A percentile compares a stretch with the other conserved stretches of the same genome.
phyloP scores from a whole-genome alignment of 2,888 invertebrate genomes.

The Dryobota labecula region DNA sequence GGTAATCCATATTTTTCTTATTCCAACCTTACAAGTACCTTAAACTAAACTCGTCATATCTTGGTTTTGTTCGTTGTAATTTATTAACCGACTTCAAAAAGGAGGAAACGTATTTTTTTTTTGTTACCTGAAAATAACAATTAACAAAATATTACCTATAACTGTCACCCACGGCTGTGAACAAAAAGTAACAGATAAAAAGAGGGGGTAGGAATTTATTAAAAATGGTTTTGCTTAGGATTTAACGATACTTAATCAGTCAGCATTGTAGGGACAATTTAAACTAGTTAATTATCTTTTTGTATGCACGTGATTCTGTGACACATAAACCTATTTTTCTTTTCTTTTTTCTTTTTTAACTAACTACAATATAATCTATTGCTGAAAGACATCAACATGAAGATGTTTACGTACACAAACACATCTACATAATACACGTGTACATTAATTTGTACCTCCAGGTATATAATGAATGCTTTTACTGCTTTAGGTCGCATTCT shows the following conservation, averaged over 20 bases:
- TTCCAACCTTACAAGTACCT: too few species aligned
- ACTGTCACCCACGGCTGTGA: too few species aligned
- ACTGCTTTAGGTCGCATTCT: constrained; percentile 14
- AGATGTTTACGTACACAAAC: constrained; percentile 3
- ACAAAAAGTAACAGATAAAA: neutral
- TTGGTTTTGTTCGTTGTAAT: neutral
- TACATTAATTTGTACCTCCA: neutral
- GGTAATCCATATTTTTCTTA: too few species aligned
- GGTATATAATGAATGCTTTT: constrained; percentile 15
- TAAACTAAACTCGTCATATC: neutral
- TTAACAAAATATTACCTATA: neutral
- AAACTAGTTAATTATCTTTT: too few species aligned
- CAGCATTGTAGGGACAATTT: too few species aligned
- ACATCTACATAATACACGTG: neutral
- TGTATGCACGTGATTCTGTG: too few species aligned
- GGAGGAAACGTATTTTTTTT: too few species aligned
- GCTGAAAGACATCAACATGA: neutral
- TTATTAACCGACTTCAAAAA: too few species aligned
- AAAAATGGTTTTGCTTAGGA: neutral
- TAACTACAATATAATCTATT: too few species aligned
- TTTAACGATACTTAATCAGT: neutral
- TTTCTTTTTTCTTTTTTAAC: too few species aligned
- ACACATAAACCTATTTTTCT: too few species aligned
- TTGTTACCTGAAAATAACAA: neutral
- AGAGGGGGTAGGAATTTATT: neutral